Base-by-base conservation (phyloP, 2,888 invertebrate species). In the Dasysyrphus tricinctus region DNA sequence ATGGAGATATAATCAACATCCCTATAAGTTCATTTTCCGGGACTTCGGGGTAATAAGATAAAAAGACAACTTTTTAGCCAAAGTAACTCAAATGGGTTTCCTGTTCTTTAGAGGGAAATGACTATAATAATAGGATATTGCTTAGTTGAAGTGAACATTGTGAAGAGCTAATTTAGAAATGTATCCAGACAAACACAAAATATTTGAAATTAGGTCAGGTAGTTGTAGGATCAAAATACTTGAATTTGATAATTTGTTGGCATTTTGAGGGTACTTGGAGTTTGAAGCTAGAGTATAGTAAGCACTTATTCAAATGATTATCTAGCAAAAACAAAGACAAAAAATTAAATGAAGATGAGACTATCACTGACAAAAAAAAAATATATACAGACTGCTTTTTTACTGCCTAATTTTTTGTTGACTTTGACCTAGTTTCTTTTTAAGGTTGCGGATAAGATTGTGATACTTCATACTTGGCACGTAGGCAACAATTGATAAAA, bases 1-100 rank as follows among this genome's bases (percentile, higher is more conserved):
- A 42, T 16, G 9, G 6, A 42, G 1, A 63, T 4, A 57, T 14
- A 39, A 63, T 32, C n/a, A 42, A 63, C 44, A 63, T 63, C n/a
- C 29, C 42, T 44, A 12, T 1, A 42, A 42, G 42, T 42, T 24
- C 8, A 29, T 44, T 63, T 63, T 42, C 44, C 44, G 24, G 63
- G 44, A 29, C 29, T 63, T 63, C 4, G 32, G 44, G 42, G 29
- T 29, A 42, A 29, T 61, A 29, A 44, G n/a, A 63, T 63, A 63
- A 63, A 44, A 29, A 42, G 34, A 37, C 12, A 61, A 63, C 42
- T 44, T 63, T 63, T 24, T 9, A 29, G 5, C n/a, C 44, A 42
- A 14, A 42, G 14, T 42, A 42, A 42, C 42, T 42, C 14, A 42
- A 42, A 42, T 42, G 42, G 42, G n/a, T n/a, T 44, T 44, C 29